Conservation (phyloP, 2,888 invertebrate species). For the Molanna angustata region DNA sequence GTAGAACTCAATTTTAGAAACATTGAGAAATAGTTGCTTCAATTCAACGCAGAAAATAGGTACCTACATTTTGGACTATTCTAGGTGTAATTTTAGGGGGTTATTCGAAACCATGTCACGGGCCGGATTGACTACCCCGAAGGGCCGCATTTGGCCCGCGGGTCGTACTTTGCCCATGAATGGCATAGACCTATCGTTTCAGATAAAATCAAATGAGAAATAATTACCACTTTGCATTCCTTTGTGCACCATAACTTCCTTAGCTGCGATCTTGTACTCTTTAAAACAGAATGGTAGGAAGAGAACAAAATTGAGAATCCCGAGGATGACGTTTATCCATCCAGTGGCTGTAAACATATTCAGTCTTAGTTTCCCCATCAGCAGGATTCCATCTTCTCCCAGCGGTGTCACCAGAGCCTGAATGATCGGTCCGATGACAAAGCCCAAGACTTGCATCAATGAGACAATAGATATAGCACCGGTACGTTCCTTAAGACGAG, state of each 20-base stretch:
- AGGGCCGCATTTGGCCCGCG: too few species aligned
- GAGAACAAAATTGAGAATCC: slow-evolving; percentile 66
- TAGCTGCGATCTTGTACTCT: slow-evolving; percentile 73
- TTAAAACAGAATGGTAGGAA: slow-evolving; percentile 74
- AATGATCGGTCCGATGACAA: slow-evolving; percentile 80
- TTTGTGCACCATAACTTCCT: slow-evolving; percentile 73
- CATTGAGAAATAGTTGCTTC: too few species aligned
- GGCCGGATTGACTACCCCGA: too few species aligned
- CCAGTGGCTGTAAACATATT: slow-evolving; percentile 88
- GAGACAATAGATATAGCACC: slow-evolving; percentile 81
- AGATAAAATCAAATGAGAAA: too few species aligned
- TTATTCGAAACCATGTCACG: too few species aligned
- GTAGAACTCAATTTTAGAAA: too few species aligned
- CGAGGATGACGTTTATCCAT: slow-evolving; percentile 79
- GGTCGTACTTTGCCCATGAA: too few species aligned
- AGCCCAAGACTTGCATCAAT: slow-evolving; percentile 81
- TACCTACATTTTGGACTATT: too few species aligned
- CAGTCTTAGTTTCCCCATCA: slow-evolving; percentile 57
- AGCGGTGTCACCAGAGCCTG: slow-evolving; percentile 79
- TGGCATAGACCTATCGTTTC: too few species aligned
- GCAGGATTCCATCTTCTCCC: slow-evolving; percentile 61
- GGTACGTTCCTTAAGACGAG: slow-evolving; percentile 75
- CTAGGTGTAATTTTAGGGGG: too few species aligned
- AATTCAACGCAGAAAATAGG: too few species aligned
- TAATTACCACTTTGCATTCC: slow-evolving; percentile 61